Conservation (phyloP, 2,797 vertebrate species). For the Neosilurus mollespiculum region DNA sequence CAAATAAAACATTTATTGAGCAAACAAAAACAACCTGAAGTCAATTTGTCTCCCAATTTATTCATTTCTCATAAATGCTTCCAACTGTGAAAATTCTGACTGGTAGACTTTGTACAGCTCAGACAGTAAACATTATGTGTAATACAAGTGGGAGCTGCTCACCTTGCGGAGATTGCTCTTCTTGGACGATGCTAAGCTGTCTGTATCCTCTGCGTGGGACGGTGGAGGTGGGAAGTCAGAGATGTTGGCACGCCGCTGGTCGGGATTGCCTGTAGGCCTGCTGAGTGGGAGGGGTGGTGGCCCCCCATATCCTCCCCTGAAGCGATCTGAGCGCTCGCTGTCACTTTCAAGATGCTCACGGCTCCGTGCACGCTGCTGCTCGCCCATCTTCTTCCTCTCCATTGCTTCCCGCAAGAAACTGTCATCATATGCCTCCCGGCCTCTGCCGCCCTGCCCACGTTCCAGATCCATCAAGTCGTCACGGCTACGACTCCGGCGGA, state of each 20-base stretch:
- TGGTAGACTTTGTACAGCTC: background rate
- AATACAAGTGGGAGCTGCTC: constrained; percentile 44
- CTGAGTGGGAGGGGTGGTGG: constrained; percentile 71
- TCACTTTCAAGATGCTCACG: constrained; percentile 71
- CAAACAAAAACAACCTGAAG: background rate
- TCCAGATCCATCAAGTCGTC: constrained; percentile 82
- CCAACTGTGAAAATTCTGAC: background rate
- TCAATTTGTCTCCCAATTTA: background rate
- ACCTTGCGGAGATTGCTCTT: constrained; percentile 83
- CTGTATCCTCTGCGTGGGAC: constrained; percentile 74
- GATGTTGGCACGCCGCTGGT: constrained; percentile 55
- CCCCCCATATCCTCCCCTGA: constrained; percentile 58
- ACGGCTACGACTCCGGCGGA: constrained; percentile 79
- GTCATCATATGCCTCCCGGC: constrained; percentile 76
- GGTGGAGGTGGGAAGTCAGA: constrained; percentile 60
- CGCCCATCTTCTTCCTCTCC: constrained; percentile 76
- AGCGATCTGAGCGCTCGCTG: constrained; percentile 69
- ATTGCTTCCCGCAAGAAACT: constrained; percentile 80
- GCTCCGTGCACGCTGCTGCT: constrained; percentile 74
- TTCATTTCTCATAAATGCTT: background rate
- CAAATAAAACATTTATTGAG: no score
- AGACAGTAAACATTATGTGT: background rate
- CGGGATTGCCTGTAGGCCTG: constrained; percentile 67
- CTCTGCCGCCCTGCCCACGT: constrained; percentile 53
- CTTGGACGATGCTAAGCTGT: constrained; percentile 80